A percentile compares a stretch with the other conserved stretches of the same genome.
Evolutionary conservation across 2,113 vertebrate species (phyloP).

Genomic region (Perca flavescens): DNA sequence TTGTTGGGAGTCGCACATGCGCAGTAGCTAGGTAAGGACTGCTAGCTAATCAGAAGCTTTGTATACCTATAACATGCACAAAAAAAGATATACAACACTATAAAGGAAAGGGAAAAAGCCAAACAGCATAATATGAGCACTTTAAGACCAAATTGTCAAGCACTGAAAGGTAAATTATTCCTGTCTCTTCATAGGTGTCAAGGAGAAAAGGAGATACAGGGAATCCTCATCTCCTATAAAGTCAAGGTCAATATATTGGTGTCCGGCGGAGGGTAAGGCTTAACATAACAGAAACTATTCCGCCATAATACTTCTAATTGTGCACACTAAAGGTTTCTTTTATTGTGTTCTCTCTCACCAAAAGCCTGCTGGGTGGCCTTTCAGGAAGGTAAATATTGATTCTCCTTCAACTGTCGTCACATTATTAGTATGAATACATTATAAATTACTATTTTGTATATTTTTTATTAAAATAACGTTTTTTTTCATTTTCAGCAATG

Average conservation of each 20-base stretch:
- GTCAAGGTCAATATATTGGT: constrained; percentile 89
- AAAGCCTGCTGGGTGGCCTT: constrained; percentile 90
- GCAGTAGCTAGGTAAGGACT: too few species aligned
- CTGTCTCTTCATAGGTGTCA: constrained; percentile 82
- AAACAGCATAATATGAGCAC: too few species aligned
- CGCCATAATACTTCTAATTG: neutral
- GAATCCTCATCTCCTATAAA: constrained; percentile 92
- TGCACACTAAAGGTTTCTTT: constrained; percentile 16
- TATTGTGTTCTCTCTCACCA: constrained; percentile 36
- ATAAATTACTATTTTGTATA: neutral
- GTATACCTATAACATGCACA: too few species aligned
- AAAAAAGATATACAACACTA: too few species aligned
- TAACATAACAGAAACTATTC: neutral
- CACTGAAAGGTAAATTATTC: constrained; percentile 58
- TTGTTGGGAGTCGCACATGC: too few species aligned
- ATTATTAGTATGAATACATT: neutral
- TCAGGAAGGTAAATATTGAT: constrained; percentile 86
- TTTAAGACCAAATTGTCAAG: constrained; percentile 50
- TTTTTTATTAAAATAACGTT: neutral
- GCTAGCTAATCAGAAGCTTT: too few species aligned
- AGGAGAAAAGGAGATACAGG: constrained; percentile 89
- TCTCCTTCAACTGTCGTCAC: neutral
- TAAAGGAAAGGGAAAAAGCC: too few species aligned
- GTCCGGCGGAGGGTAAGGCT: constrained; percentile 85
- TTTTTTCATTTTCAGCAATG: constrained; percentile 81